Percentiles rank a stretch among this genome's conserved stretches.
phyloP scores from a whole-genome alignment of 2,888 invertebrate genomes.

The Sminthurinus aureus region DNA sequence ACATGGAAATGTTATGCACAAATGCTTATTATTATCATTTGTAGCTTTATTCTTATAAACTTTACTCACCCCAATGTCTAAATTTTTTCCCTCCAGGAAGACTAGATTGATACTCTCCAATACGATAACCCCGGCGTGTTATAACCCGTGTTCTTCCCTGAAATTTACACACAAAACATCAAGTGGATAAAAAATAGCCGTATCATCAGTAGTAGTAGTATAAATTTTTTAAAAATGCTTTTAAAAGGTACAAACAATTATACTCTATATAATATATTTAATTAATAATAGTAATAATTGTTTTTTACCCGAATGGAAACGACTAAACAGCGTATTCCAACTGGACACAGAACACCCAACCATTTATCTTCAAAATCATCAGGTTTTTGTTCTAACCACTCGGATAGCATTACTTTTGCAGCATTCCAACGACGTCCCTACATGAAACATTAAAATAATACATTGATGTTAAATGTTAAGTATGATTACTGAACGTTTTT shows the following conservation, averaged over 20 bases:
- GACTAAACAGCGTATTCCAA: constrained; percentile 82
- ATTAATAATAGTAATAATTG: background rate
- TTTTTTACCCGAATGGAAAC: constrained; percentile 73
- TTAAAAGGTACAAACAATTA: background rate
- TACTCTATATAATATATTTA: background rate
- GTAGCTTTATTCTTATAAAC: background rate
- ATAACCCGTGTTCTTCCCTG: constrained; percentile 77
- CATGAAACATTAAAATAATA: background rate
- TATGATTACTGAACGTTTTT: too few relatives aligned
- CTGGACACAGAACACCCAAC: constrained; percentile 81
- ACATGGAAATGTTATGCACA: too few relatives aligned
- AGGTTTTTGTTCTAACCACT: constrained; percentile 92
- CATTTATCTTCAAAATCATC: constrained; percentile 75
- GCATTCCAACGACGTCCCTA: constrained; percentile 35
- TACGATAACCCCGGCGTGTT: constrained; percentile 71
- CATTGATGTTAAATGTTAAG: too few relatives aligned
- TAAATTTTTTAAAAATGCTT: background rate
- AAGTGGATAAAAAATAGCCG: background rate
- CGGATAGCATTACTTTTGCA: constrained; percentile 83
- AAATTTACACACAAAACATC: constrained; percentile 61
- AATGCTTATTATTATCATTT: too few relatives aligned
- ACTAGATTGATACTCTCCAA: constrained; percentile 69
- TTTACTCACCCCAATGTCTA: background rate
- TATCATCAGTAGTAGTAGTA: too few relatives aligned
- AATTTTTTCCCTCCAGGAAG: constrained; percentile 68